phyloP scores from a whole-genome alignment of 1,140 invertebrate genomes.

The Cephus cinctus region DNA sequence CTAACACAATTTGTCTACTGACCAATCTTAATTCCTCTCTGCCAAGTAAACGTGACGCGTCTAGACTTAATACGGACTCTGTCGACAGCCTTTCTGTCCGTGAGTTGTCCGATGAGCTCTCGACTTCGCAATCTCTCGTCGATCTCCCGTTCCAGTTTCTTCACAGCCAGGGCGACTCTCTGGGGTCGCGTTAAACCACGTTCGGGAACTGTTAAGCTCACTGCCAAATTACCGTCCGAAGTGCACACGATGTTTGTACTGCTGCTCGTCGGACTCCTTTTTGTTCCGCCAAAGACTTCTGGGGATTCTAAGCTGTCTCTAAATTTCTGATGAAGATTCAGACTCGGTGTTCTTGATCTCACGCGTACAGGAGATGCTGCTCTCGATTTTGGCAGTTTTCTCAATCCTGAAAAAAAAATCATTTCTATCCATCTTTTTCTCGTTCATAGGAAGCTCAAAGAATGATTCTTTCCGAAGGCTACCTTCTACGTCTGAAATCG shows the following conservation, averaged over 20 bases:
- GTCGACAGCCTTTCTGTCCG: conserved; percentile 55
- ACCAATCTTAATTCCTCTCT: conserved; percentile 87
- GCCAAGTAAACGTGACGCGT: conserved; percentile 86
- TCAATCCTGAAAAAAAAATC: conserved; percentile 21
- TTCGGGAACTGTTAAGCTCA: conserved; percentile 21
- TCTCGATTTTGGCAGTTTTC: conserved; percentile 35
- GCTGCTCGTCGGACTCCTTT: conserved; percentile 19
- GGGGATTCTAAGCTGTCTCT: conserved; percentile 30
- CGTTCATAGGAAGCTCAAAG: background rate
- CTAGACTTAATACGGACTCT: conserved; percentile 64
- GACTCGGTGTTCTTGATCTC: conserved; percentile 26
- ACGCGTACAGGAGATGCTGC: conserved; percentile 36
- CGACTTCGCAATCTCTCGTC: conserved; percentile 63
- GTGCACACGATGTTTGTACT: background rate
- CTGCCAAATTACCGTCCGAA: conserved; percentile 21
- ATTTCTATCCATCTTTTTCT: background rate
- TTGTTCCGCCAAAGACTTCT: conserved; percentile 7
- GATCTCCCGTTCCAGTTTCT: conserved; percentile 64
- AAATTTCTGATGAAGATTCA: conserved; percentile 20
- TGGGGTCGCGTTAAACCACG: conserved; percentile 23
- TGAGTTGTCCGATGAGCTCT: conserved; percentile 72
- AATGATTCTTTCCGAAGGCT: too few relatives aligned
- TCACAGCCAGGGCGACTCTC: conserved; percentile 53
- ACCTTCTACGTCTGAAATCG: conserved; percentile 26
- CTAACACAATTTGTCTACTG: too few relatives aligned